Evolutionary conservation across 2,888 invertebrate genomes (phyloP).

Genomic region (Stenchaetothrips biformis): DNA sequence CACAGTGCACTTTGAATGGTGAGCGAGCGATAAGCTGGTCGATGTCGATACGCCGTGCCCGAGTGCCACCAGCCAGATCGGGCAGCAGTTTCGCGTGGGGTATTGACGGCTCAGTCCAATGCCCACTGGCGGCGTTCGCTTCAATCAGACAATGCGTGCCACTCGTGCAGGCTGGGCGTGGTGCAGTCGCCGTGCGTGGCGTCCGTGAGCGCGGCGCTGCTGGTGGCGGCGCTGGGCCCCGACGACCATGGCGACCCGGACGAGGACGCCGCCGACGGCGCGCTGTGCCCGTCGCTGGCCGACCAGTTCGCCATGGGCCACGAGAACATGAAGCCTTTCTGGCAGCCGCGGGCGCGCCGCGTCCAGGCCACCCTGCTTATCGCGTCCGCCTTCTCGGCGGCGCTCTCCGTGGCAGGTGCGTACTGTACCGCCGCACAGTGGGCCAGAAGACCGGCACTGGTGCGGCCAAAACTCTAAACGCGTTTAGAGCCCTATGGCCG

Average conservation of each 20-base stretch:
- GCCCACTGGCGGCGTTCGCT: too few relatives aligned
- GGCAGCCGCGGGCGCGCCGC: conserved; percentile 20
- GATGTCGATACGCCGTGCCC: too few relatives aligned
- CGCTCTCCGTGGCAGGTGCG: not conserved
- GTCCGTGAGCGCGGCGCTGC: not conserved
- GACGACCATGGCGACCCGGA: not conserved
- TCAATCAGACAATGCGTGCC: too few relatives aligned
- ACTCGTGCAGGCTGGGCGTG: not conserved
- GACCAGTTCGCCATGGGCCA: conserved; percentile 22
- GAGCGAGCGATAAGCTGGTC: too few relatives aligned
- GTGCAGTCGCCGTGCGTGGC: not conserved
- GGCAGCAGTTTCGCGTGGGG: too few relatives aligned
- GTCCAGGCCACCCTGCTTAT: not conserved
- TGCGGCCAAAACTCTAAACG: too few relatives aligned
- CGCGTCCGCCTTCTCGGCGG: not conserved
- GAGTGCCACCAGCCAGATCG: too few relatives aligned
- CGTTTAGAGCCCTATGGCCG: too few relatives aligned
- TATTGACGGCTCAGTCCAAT: too few relatives aligned
- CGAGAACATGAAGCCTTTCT: conserved; percentile 2
- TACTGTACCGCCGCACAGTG: too few relatives aligned
- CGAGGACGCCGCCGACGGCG: not conserved
- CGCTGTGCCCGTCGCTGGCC: not conserved
- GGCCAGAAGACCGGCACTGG: too few relatives aligned
- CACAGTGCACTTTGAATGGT: too few relatives aligned
- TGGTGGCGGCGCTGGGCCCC: conserved; percentile 11